These are phyloP conservation scores for Acrocyrtus sp. DNA, from an alignment of 2,888 invertebrate genomes.

Conservation along the genomic window DNA sequence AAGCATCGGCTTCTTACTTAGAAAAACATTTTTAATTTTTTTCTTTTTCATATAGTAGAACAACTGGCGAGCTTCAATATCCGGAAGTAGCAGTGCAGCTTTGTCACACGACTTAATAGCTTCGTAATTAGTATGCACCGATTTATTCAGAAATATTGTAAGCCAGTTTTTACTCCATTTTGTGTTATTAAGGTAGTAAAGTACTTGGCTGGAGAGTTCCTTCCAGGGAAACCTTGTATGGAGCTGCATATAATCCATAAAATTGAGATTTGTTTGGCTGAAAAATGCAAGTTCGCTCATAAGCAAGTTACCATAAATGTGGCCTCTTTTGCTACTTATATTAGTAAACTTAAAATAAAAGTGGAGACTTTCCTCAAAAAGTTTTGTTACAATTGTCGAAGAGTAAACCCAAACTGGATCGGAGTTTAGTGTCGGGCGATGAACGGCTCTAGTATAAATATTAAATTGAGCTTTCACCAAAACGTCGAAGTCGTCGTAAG, in stretches of 20 bases:
- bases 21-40: background rate
- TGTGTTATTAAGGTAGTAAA: background rate
- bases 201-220: background rate
- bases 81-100: slow-evolving; percentile 1
- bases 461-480: background rate
- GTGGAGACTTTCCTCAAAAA: too few species aligned
- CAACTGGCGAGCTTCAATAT: background rate
- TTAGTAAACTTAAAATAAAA: background rate
- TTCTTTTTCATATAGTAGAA: slow-evolving; percentile 7
- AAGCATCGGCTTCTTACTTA: slow-evolving; percentile 2
- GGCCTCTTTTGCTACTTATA: background rate
- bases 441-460: background rate
- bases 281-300: background rate
- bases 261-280: background rate
- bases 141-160: background rate
- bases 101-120: background rate
- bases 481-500: background rate
- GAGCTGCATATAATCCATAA: background rate
- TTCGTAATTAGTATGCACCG: background rate
- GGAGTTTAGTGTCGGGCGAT: background rate
- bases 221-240: background rate
- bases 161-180: background rate
- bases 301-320: background rate
- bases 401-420: background rate
- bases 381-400: background rate